Base-by-base conservation (phyloP, 2,113 vertebrate genomes). In the Hyaena hyaena region DNA sequence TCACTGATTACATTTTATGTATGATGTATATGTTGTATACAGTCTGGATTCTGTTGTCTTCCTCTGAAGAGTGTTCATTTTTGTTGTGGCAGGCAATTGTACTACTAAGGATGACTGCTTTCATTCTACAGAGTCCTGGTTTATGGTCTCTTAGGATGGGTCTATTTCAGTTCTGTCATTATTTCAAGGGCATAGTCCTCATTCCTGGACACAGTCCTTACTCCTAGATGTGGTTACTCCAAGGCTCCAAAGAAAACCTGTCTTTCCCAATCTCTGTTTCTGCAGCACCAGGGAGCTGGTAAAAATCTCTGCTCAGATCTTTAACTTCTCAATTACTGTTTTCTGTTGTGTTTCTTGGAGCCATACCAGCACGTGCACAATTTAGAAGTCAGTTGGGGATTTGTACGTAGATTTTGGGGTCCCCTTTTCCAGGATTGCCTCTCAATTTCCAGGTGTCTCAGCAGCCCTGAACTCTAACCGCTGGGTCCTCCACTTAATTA, bases 11-110 rank as follows among this genome's bases (percentile, higher is more conserved):
- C 24, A 81, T 79, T 80, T 96, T 53, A 86, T 39, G 3, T 21
- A 58, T 58, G 19, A 58, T 58, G 55, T 58, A 58, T 53, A 86
- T 33, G 2, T 21, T 86, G 15, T 81, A 82, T 55, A 86, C 6
- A 90, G 48, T 95, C 35, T 81, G n/a, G 39, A 88, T 90, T 83
- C 43, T 66, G 12, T 90, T 97, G 39, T 81, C 16, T 7, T 95
- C 26, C 74, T 88, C 26, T 63, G 53, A 68, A 92, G 33, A 79
- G 48, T n/a, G 2, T 24, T 86, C 21, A 73, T 9, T 39, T 92
- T 74, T 95, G 33, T 65, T 43, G 31, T 53, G 53, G 21, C 9
- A 83, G 39, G 14, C 28, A 96, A 73, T 90, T 55, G 63, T 35
- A 80, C 84, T 48, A 95, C 19, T 55, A 48, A 94, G n/a, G 48